Evolutionary conservation across 1,140 invertebrate genomes (phyloP).

Genomic region (Heterodera carotae): DNA sequence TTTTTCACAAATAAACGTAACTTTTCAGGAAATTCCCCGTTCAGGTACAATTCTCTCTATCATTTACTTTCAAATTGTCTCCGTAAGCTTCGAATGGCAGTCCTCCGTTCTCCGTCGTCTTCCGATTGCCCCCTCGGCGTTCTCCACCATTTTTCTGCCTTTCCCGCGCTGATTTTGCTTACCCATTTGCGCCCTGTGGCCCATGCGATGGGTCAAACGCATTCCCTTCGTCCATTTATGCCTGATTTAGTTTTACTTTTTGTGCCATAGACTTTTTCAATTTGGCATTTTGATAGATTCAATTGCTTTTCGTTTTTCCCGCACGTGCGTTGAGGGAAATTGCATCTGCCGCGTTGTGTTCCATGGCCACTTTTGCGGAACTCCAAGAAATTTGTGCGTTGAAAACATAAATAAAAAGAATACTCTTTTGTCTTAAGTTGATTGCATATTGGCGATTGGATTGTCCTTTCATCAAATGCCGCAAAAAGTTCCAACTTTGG

Average conservation of each 20-base stretch:
- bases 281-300: constrained; percentile 1
- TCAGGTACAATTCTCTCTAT: constrained; percentile 37
- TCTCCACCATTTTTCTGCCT: constrained; percentile 39
- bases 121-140: not conserved
- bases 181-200: constrained; percentile 46
- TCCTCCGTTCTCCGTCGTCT: not conserved
- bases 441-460: not conserved
- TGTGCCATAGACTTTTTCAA: not conserved
- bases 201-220: not conserved
- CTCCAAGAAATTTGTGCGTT: constrained; percentile 26
- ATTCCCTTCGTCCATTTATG: constrained; percentile 23
- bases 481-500: not conserved
- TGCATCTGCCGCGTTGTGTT: constrained; percentile 34
- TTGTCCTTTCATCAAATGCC: not conserved
- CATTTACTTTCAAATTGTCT: constrained; percentile 26
- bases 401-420: not conserved
- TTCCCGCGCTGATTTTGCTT: constrained; percentile 49
- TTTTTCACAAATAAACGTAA: not conserved
- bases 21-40: not conserved
- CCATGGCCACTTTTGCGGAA: constrained; percentile 26
- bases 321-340: constrained; percentile 28
- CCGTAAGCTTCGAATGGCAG: not conserved
- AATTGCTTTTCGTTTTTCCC: constrained; percentile 6
- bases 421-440: not conserved
- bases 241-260: constrained; percentile 13